These are phyloP conservation scores for Trachymyrmex septentrionalis DNA, from an alignment of 1,140 invertebrate species.

Conservation along the genomic window DNA sequence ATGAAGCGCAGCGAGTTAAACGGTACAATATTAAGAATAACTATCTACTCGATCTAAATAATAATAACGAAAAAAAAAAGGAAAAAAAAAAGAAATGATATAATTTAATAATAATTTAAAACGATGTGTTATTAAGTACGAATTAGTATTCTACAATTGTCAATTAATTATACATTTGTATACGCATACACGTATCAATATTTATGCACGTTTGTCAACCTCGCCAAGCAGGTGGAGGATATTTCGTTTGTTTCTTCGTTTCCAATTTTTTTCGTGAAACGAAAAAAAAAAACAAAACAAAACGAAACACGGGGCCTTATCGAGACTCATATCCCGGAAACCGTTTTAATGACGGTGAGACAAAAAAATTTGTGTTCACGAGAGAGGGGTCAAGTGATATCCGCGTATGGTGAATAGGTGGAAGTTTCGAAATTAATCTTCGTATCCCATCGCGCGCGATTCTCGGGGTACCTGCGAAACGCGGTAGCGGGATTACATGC, in stretches of 20 bases:
- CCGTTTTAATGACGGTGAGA: constrained; percentile 11
- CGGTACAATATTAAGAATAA: constrained; percentile 15
- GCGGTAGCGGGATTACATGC: constrained; percentile 66
- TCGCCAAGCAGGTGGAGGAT: neutral
- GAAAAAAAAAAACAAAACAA: neutral
- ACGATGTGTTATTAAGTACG: neutral
- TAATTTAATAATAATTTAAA: neutral
- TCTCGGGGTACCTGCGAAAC: constrained; percentile 18
- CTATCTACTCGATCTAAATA: neutral
- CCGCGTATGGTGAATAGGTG: constrained; percentile 37
- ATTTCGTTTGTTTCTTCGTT: neutral
- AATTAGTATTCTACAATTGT: neutral
- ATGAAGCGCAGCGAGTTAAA: constrained; percentile 14
- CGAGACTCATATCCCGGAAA: constrained; percentile 37
- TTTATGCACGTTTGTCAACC: neutral
- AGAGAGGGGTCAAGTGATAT: constrained; percentile 47
- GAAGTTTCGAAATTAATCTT: constrained; percentile 67
- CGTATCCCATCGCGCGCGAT: constrained; percentile 56
- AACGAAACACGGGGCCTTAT: too few relatives aligned
- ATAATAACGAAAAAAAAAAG: neutral
- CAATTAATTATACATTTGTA: too few relatives aligned
- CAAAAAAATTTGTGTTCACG: constrained; percentile 23
- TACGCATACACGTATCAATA: neutral
- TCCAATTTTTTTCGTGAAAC: neutral
- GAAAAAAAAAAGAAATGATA: neutral